Evolutionary conservation across 2,888 invertebrate species (phyloP), one percentile per base, ranked within the genome.

Genomic region (Mythimna loreyi): DNA sequence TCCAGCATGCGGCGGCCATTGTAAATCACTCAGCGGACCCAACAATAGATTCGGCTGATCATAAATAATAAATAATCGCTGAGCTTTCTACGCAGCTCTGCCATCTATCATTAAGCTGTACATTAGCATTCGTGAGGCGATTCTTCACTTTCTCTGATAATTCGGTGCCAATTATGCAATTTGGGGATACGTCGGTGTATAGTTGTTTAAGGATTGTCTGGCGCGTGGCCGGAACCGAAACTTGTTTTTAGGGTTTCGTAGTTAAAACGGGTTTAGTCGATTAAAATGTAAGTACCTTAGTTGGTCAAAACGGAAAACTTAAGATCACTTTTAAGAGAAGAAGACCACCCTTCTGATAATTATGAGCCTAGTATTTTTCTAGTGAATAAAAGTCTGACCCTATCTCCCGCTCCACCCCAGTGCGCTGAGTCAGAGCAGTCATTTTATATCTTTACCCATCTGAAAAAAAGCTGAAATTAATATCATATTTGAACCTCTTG

Each of bases 141-240:
- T 92, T 92, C 91, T 87, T 88, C 90, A 93, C 95, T 95, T 95
- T 95, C 95, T 91, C 94, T 91, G 88, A 91, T 93, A 90, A 90
- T 91, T 92, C 86, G 89, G 87, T 86, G 85, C 85, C 90, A 91
- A 92, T 94, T 94, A 93, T 92, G 92, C 90, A 93, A 94, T 91
- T 87, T 84, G 82, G 86, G 88, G 86, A 59, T 66, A 58, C 85
- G 83, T 74, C 57, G 76, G 80, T 68, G 36, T 56, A 7, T 13
- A 6, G 9, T 2, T 6, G 55, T 33, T 33, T 13, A 21, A 33
- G 55, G 21, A 33, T n/a, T 11, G 30, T 19, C 30, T 33, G 30
- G 33, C 21, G 33, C 21, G 13, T 33, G 11, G n/a, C 19, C 9
- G 9, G 9, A 19, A n/a, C 28, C 2, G n/a, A 6, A 33, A 53